Conservation (phyloP, 2,888 invertebrate genomes). For the Lottia scabra region DNA sequence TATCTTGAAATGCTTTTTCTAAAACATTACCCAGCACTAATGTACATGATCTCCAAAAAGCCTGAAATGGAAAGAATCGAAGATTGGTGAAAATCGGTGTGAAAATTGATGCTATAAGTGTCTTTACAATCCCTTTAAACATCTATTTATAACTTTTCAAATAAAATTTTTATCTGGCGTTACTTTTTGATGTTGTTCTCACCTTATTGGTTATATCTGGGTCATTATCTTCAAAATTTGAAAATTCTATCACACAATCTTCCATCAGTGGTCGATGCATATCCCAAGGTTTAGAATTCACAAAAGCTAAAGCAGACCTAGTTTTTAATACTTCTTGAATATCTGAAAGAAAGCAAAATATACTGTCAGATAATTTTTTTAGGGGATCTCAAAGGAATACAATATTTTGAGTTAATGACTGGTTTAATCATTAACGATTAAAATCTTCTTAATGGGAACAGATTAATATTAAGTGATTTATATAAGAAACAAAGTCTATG, state of each 20-base stretch:
- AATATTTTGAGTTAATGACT: too few relatives aligned
- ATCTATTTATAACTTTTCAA: too few relatives aligned
- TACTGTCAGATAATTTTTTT: too few relatives aligned
- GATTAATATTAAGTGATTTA: too few relatives aligned
- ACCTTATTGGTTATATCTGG: slow-evolving; percentile 63
- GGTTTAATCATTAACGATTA: too few relatives aligned
- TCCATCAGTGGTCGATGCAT: slow-evolving; percentile 86
- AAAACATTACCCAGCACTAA: slow-evolving; percentile 84
- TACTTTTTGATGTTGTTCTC: slow-evolving; percentile 39
- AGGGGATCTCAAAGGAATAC: too few relatives aligned
- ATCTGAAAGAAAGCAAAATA: slow-evolving; percentile 72
- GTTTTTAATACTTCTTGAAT: slow-evolving; percentile 80
- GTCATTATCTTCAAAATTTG: slow-evolving; percentile 76
- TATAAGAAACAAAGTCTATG: too few relatives aligned
- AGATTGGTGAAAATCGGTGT: too few relatives aligned
- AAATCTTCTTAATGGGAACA: too few relatives aligned
- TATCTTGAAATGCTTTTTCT: slow-evolving; percentile 83
- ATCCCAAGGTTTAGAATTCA: slow-evolving; percentile 90
- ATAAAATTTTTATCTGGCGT: not conserved
- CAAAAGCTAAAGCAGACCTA: slow-evolving; percentile 82
- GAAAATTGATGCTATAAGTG: too few relatives aligned
- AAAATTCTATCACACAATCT: slow-evolving; percentile 75
- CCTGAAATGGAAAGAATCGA: slow-evolving; percentile 59
- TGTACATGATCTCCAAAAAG: slow-evolving; percentile 94
- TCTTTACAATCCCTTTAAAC: too few relatives aligned